Evolutionary conservation across 2,797 vertebrate species (phyloP), one percentile per base, ranked within the genome.

Genomic region (Poecilia gillii): DNA sequence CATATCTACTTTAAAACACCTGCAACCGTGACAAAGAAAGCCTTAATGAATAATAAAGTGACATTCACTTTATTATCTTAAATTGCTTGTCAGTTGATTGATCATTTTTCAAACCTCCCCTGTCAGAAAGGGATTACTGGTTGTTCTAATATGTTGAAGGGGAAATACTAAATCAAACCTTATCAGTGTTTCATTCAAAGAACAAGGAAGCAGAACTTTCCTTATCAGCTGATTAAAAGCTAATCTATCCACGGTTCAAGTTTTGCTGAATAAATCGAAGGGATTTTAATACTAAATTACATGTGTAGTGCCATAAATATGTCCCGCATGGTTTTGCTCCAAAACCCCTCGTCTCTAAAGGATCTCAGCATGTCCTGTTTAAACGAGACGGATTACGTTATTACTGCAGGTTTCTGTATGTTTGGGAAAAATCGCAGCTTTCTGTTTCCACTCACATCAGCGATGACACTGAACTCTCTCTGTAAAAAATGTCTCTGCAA

Each of bases 361-460:
- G 43, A 41, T 68, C 20, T 43, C 39, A 14, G 66, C 39, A 25
- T 9, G 11, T 41, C 64, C 64, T 68, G 39, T 41, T 68, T 25
- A 41, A 43, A 43, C 39, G 23, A 25, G 36, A 25, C 12, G 1
- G 9, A 68, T 68, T 25, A n/a, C 6, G 8, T 2, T 25, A n/a
- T 68, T 12, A 43, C 39, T 25, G 39, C 66, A 11, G 77, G 86
- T 89, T 88, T 79, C 57, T 57, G 57, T 45, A 5, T 4, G 55
- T 64, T 76, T 1, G 1, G 78, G 1, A 90, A 73, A 73, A 76
- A 87, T 87, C 77, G n/a, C 86, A 62, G 78, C 78, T 79, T 76
- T 87, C 87, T 87, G 84, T 80, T 91, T 90, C 80, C 82, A 85
- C 76, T 79, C 62, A 3, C 77, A 33, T 43, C 16, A 1, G 62